Evolutionary conservation across 2,888 invertebrate genomes (phyloP).

Genomic region (Maniola hyperantus): DNA sequence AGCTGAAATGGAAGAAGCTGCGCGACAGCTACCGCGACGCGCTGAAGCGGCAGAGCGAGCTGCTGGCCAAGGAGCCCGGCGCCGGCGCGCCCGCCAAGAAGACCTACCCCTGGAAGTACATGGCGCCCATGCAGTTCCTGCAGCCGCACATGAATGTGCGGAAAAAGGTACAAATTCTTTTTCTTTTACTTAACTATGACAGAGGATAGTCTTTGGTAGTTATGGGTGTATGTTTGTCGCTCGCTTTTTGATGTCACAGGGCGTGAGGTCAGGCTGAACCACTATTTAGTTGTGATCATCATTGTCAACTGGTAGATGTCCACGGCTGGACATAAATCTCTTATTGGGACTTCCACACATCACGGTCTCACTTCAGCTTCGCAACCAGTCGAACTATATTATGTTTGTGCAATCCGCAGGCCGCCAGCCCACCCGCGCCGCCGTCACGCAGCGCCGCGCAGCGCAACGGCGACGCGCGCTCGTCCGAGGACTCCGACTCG

Average conservation of each 20-base stretch:
- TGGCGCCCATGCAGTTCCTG: conserved; percentile 72
- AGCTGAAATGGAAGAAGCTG: conserved; percentile 75
- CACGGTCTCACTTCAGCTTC: no score
- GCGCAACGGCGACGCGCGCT: conserved; percentile 50
- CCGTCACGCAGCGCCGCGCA: conserved; percentile 43
- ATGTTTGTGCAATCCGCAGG: no score
- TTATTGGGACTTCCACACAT: no score
- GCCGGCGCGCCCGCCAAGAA: conserved; percentile 51
- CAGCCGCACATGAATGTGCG: conserved; percentile 75
- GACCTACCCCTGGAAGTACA: conserved; percentile 73
- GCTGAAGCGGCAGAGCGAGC: conserved; percentile 70
- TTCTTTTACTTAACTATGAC: no score
- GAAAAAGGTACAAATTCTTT: conserved; percentile 58
- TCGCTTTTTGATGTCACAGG: no score
- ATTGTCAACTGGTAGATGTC: no score
- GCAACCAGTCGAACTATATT: no score
- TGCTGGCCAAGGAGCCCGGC: conserved; percentile 58
- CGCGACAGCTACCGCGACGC: conserved; percentile 78
- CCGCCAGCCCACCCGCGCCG: conserved; percentile 27
- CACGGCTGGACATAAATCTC: no score
- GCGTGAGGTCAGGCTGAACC: no score
- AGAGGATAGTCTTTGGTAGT: no score
- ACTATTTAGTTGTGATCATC: no score
- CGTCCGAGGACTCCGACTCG: conserved; percentile 38
- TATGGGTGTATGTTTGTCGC: no score